Base-by-base conservation (phyloP, 2,113 vertebrate genomes). In the Microtus oregoni region DNA sequence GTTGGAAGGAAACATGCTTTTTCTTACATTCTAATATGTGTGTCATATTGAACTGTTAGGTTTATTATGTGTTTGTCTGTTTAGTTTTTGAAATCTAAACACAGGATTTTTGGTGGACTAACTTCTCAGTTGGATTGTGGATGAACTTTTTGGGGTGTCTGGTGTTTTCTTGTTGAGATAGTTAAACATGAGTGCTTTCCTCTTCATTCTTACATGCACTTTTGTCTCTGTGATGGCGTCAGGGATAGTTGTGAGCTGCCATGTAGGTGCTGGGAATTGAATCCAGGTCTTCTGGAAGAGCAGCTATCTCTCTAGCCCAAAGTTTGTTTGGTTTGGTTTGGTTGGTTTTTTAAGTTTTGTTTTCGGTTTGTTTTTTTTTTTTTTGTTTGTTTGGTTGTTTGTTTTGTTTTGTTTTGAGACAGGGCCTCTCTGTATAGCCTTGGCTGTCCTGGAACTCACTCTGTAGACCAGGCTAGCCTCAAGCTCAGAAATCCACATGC, bases 31-130 rank as follows among this genome's bases (percentile, higher is more conserved):
- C 26, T 55, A 10, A 1, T 87, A 24, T 47, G 41, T 96, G 85
- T 88, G 87, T 22, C 47, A 1, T 77, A 61, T 89, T 85, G 79
- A 35, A 90, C 11, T 94, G 26, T 92, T 86, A 41, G 14, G 13
- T 30, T 68, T 91, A 82, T 32, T 68, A 38, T 92, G 65, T 65
- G 13, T 93, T 95, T 90, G 44, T 81, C 47, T 58, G 10, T 70
- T 86, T 76, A 70, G 35, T 75, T 94, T 95, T 92, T 90, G 79
- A 93, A 91, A 96, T 65, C 63, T 67, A 30, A 75, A 38, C 76
- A 81, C n/a, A 61, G 20, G 32, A 70, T 78, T 73, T 75, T 75
- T 95, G 85, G 65, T 55, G 58, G 44, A 47, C 63, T 85, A 47
- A 35, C 65, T 44, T 94, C 58, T 94, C 44, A 15, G n/a, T 41